phyloP scores from a whole-genome alignment of 2,888 invertebrate species.

The Drosophila incognita region DNA sequence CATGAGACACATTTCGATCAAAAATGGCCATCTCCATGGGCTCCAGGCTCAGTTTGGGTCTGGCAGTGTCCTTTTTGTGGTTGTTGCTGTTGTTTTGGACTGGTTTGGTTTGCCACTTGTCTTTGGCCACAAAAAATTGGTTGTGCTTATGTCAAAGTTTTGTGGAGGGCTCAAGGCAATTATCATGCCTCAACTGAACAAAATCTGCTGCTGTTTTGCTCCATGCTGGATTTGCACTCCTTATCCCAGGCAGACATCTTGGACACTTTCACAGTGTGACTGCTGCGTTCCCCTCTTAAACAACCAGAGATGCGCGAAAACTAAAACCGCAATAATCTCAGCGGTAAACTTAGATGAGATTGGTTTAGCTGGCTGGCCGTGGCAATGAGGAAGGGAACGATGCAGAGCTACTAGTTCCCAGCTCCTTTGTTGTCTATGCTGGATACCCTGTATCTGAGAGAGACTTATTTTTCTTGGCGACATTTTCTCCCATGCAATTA shows the following conservation, averaged over 20 bases:
- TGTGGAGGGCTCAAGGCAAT: constrained; percentile 40
- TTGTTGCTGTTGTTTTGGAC: neutral
- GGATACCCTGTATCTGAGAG: constrained; percentile 6
- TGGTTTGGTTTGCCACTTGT: constrained; percentile 14
- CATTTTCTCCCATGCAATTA: constrained; percentile 4
- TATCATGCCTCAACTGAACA: constrained; percentile 36
- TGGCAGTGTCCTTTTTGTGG: constrained; percentile 6
- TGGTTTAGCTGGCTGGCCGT: constrained; percentile 6
- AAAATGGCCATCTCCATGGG: neutral
- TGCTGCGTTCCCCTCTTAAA: neutral
- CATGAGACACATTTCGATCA: constrained; percentile 21
- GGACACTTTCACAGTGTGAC: constrained; percentile 28
- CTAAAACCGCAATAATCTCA: constrained; percentile 41
- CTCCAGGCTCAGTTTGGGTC: neutral
- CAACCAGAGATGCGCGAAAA: constrained; percentile 36
- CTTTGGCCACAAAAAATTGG: constrained; percentile 10
- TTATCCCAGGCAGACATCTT: constrained; percentile 51
- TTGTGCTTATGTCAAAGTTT: constrained; percentile 32
- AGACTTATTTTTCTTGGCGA: neutral
- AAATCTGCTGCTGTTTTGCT: constrained; percentile 24
- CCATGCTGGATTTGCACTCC: constrained; percentile 20
- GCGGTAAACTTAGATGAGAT: constrained; percentile 19
- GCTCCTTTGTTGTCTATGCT: constrained; percentile 3
- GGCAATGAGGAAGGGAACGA: neutral
- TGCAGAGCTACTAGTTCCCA: neutral